Evolutionary conservation across 2,797 vertebrate species (phyloP).

Genomic region (Anguilla pacifica): DNA sequence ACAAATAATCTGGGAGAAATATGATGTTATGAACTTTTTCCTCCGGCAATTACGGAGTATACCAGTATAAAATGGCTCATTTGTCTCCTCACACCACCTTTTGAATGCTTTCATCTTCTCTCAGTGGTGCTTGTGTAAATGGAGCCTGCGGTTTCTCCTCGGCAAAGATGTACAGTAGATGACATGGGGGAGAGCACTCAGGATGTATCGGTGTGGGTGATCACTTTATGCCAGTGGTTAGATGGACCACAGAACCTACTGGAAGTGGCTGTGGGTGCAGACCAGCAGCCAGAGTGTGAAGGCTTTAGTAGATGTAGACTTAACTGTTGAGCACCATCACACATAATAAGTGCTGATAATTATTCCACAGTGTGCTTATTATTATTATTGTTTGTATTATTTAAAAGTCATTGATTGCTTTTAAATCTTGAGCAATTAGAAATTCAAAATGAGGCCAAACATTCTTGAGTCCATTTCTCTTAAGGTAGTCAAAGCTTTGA

Average conservation of each 20-base stretch:
- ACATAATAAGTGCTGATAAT: background rate
- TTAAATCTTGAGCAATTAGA: background rate
- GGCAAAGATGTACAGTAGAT: background rate
- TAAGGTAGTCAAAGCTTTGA: background rate
- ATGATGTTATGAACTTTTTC: background rate
- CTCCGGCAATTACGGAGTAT: background rate
- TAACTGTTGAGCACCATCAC: background rate
- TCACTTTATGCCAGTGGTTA: background rate
- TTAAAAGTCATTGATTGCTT: background rate
- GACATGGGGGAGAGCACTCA: slow-evolving; percentile 12
- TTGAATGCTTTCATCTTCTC: background rate
- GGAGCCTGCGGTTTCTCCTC: background rate
- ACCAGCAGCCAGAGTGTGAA: background rate
- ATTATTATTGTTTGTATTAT: background rate
- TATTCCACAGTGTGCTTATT: background rate
- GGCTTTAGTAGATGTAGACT: background rate
- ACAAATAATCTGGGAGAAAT: background rate
- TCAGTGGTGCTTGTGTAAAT: background rate
- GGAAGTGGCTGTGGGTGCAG: slow-evolving; percentile 10
- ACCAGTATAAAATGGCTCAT: background rate
- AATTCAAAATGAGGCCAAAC: background rate
- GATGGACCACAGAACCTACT: slow-evolving; percentile 26
- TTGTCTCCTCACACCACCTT: background rate
- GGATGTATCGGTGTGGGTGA: background rate
- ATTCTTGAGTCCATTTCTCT: background rate